A percentile compares a stretch with the other conserved stretches of the same genome.
These are phyloP conservation scores for Drosophila parvula DNA, from an alignment of 1,140 invertebrate genomes.

Conservation along the genomic window DNA sequence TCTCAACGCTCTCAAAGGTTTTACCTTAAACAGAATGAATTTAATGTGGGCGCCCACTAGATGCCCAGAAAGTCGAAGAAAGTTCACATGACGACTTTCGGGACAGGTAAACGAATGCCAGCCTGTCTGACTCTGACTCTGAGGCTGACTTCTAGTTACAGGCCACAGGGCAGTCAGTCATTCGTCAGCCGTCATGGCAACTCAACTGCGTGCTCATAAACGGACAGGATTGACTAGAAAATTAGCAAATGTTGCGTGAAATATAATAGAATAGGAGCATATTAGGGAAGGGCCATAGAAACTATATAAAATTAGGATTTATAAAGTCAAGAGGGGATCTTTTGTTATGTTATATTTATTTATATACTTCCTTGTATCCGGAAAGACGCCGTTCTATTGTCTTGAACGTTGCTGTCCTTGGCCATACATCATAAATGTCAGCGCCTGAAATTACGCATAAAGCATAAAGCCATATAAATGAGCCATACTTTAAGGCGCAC, in stretches of 20 bases:
- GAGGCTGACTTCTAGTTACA: conserved; percentile 35
- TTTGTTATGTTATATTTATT: background rate
- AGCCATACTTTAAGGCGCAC: conserved; percentile 74
- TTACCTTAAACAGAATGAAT: conserved; percentile 34
- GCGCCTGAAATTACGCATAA: conserved; percentile 78
- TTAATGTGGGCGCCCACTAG: conserved; percentile 57
- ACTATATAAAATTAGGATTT: background rate
- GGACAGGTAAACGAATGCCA: conserved; percentile 23
- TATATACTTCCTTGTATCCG: background rate
- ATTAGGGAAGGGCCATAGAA: no score
- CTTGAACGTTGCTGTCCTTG: conserved; percentile 15
- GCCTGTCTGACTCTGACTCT: conserved; percentile 25
- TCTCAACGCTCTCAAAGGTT: conserved; percentile 3
- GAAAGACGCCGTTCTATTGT: background rate
- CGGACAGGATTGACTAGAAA: background rate
- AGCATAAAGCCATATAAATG: conserved; percentile 83
- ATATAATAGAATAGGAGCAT: background rate
- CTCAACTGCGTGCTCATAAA: conserved; percentile 19
- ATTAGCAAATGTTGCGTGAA: background rate
- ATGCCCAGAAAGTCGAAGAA: conserved; percentile 1
- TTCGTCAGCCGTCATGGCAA: conserved; percentile 62
- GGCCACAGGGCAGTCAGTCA: conserved; percentile 46
- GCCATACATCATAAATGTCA: conserved; percentile 81
- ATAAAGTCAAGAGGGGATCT: background rate
- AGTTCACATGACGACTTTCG: conserved; percentile 23